Base-by-base conservation (phyloP, 2,113 vertebrate genomes). In the Thamnophis sirtalis region DNA sequence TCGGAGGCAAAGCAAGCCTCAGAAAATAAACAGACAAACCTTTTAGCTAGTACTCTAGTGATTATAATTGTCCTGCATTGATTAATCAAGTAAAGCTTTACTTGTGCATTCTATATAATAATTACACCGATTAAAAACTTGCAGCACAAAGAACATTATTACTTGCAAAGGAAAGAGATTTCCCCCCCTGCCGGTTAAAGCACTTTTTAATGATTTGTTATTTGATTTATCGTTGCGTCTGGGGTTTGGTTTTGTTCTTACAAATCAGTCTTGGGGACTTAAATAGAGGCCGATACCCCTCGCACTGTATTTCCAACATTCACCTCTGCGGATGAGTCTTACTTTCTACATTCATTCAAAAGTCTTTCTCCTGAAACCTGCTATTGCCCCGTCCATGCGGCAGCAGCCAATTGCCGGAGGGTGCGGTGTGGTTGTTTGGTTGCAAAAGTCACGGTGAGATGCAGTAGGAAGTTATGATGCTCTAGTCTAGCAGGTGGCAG, bases 401-500 rank as follows among this genome's bases (percentile, higher is more conserved):
- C 1, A 13, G 38, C 85, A 22, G 9, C 3, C 1, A 51, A 60
- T 33, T 90, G 68, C 88, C 26, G 21, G 58, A 48, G 86, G 15
- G 33, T 60, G 86, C 5, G 1, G 90, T 54, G 73, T 43, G 15
- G 15, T n/a, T 63, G 80, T 49, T 53, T 43, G 80, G 80, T 63
- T 53, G 80, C 51, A 48, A 89, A 63, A 89, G 80, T 85, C 80
- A 53, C 55, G 51, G 88, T 33, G 88, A 89, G 91, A 63, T 22
- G 55, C 13, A 86, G 87, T 80, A 53, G 88, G 55, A 89, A 89
- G 88, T 50, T 86, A 84, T 24, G 26, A 38, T 63, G 91, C 88
- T 86, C 50, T 53, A 89, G 88, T 86, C 50, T 53, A 92, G 91
- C 91, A 92, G 88, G 88, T 89, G 91, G 91, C 91, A 63, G 24